Conservation (phyloP, 2,797 vertebrate genomes). For the Acrossocheilus wenchowensis region DNA sequence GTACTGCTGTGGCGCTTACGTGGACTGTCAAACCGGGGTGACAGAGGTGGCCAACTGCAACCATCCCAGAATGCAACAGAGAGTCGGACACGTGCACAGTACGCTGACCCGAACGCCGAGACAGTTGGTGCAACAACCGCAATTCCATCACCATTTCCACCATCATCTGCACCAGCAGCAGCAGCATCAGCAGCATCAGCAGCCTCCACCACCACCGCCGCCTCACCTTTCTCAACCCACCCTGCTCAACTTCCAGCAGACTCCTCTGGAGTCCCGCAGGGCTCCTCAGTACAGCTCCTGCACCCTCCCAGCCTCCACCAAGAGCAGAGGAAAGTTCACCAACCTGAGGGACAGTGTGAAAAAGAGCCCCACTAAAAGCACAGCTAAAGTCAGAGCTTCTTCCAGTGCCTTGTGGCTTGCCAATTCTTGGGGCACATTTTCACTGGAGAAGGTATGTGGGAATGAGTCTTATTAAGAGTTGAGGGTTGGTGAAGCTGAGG, state of each 20-base stretch:
- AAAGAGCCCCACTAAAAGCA: conserved; percentile 86
- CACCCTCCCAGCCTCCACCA: conserved; percentile 74
- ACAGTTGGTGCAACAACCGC: conserved; percentile 54
- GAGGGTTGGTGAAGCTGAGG: background rate
- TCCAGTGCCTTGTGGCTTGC: conserved; percentile 74
- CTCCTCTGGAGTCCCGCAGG: conserved; percentile 56
- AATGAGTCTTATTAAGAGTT: conserved; percentile 62
- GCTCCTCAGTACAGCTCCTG: conserved; percentile 72
- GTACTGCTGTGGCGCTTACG: conserved; percentile 69
- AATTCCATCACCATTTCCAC: conserved; percentile 61
- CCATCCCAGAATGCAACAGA: conserved; percentile 52
- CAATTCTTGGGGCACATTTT: conserved; percentile 76
- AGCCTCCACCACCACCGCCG: background rate
- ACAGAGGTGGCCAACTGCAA: conserved; percentile 42
- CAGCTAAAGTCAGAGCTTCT: conserved; percentile 77
- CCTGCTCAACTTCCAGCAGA: conserved; percentile 66
- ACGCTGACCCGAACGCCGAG: conserved; percentile 29
- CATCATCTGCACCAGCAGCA: conserved; percentile 32
- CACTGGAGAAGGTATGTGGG: conserved; percentile 74
- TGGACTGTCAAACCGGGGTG: conserved; percentile 46
- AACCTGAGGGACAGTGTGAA: conserved; percentile 83
- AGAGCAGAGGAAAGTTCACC: conserved; percentile 75
- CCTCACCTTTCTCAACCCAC: conserved; percentile 42
- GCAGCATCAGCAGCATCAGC: conserved; percentile 15
- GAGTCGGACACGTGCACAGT: conserved; percentile 41